Conservation (phyloP, 2,888 invertebrate species). For the Sussaba pulchella region DNA sequence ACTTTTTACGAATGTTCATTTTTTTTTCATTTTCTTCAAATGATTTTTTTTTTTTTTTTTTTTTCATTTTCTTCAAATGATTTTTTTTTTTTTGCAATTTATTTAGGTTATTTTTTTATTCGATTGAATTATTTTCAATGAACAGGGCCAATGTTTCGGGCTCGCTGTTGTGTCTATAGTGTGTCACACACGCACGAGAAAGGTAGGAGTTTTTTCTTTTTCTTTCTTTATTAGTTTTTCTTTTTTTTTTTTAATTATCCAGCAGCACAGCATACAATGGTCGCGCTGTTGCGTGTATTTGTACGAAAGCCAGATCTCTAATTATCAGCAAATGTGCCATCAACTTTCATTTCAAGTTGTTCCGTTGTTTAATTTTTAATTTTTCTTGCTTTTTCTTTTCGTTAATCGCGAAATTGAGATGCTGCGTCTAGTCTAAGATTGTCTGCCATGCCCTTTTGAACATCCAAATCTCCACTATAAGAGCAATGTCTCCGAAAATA, state of each 20-base stretch:
- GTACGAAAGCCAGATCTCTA: slow-evolving; percentile 15
- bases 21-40: slow-evolving; percentile 31
- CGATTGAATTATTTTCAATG: slow-evolving; percentile 50
- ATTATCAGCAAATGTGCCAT: slow-evolving; percentile 8
- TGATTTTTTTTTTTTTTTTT: slow-evolving; percentile 1
- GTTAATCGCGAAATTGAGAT: slow-evolving; percentile 36
- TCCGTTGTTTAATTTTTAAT: neutral
- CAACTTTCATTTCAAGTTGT: slow-evolving; percentile 23
- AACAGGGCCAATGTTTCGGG: slow-evolving; percentile 68
- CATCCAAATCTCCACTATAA: slow-evolving; percentile 46
- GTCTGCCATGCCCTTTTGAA: slow-evolving; percentile 53
- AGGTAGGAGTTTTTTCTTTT: slow-evolving; percentile 74
- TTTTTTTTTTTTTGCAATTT: slow-evolving; percentile 27
- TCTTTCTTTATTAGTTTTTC: too few relatives aligned
- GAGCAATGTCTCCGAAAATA: slow-evolving; percentile 50
- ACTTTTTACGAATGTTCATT: slow-evolving; percentile 58
- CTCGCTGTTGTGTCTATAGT: slow-evolving; percentile 71
- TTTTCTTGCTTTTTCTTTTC: slow-evolving; percentile 18
- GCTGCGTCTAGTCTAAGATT: slow-evolving; percentile 60
- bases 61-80: neutral
- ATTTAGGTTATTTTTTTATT: too few relatives aligned
- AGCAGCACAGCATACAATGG: slow-evolving; percentile 67
- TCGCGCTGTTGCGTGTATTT: slow-evolving; percentile 66
- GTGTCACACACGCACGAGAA: slow-evolving; percentile 78
- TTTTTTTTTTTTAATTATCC: slow-evolving; percentile 36